phyloP scores from a whole-genome alignment of 2,113 vertebrate species.

The Theropithecus gelada region DNA sequence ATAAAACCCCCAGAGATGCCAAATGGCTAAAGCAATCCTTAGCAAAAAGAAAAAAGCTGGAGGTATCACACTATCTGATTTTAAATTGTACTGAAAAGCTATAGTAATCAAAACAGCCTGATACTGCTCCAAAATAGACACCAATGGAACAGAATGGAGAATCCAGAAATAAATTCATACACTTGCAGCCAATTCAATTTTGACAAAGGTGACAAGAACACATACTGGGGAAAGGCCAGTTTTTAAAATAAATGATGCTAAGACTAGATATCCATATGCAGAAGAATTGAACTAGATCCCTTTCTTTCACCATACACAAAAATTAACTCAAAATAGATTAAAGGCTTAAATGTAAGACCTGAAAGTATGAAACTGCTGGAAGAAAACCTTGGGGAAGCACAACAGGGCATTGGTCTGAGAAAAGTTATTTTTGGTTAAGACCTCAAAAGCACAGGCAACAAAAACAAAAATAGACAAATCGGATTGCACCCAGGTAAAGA shows the following conservation, averaged over 20 bases:
- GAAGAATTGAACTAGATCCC: neutral
- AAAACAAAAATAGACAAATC: neutral
- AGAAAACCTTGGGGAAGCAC: neutral
- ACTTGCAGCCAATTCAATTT: neutral
- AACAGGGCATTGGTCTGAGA: neutral
- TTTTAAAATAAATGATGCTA: neutral
- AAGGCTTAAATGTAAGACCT: neutral
- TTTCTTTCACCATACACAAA: neutral
- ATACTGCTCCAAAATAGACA: neutral
- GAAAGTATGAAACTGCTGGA: neutral
- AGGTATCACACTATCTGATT: neutral
- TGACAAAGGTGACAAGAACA: neutral
- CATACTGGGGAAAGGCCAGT: neutral
- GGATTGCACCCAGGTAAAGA: neutral
- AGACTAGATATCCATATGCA: neutral
- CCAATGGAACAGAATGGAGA: neutral
- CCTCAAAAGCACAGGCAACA: neutral
- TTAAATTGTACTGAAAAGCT: neutral
- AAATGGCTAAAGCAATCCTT: neutral
- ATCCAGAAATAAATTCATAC: neutral
- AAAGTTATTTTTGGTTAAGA: neutral
- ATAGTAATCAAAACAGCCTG: neutral
- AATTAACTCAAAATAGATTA: neutral
- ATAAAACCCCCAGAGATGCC: neutral
- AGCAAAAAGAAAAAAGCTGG: neutral